Conservation (phyloP, 2,888 invertebrate genomes). For the Heliconius cydno region DNA sequence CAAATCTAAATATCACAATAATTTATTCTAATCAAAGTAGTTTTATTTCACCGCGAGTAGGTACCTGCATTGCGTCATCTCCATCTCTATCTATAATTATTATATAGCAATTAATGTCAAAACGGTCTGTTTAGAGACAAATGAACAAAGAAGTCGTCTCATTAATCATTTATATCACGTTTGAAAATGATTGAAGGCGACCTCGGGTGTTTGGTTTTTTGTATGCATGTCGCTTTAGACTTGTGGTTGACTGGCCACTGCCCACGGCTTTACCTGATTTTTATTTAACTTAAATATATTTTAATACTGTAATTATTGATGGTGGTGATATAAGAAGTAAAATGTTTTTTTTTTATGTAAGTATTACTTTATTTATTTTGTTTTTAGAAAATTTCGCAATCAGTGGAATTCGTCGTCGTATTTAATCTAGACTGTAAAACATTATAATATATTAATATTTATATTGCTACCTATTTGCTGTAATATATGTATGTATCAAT, state of each 20-base stretch:
- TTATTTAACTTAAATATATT: neutral
- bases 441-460: too few relatives aligned
- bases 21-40: conserved; percentile 13
- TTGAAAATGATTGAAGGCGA: conserved; percentile 43
- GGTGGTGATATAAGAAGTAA: neutral
- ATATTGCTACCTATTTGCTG: too few relatives aligned
- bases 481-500: too few relatives aligned
- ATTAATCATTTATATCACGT: conserved; percentile 76
- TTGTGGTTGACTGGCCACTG: conserved; percentile 4
- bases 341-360: neutral
- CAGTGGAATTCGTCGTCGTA: neutral
- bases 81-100: conserved; percentile 52
- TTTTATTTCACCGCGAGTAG: conserved; percentile 6
- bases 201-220: conserved; percentile 43
- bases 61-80: conserved; percentile 31
- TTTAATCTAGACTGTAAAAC: neutral
- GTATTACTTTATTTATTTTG: neutral
- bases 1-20: neutral
- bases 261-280: neutral
- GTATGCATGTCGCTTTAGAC: conserved; percentile 11
- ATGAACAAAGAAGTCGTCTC: conserved; percentile 64
- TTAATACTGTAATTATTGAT: neutral
- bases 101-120: conserved; percentile 70
- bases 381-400: neutral
- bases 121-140: conserved; percentile 65